Evolutionary conservation across 2,888 invertebrate genomes (phyloP), one percentile per base, ranked within the genome.

Genomic region (Criorhina ranunculi): DNA sequence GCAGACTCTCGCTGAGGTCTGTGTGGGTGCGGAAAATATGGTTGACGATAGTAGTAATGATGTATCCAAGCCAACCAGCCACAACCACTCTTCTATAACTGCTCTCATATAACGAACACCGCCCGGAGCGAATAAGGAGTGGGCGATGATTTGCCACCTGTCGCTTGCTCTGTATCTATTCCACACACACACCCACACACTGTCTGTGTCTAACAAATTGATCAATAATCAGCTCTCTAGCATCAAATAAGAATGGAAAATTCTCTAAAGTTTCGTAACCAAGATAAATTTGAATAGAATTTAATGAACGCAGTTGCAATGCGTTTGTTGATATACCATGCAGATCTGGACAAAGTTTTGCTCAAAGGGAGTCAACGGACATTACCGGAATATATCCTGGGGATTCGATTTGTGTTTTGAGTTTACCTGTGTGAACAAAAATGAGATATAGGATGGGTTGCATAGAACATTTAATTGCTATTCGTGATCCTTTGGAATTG

Each of bases 41-140:
- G 11, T 31, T 37, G 42, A 62, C 51, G 60, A 72, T 17, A 37
- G 51, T 33, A 62, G 44, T 64, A 53, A 73, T 73, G 53, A 73
- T 44, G 62, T 73, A 64, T 29, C 62, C 42, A 15, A 35, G 44
- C 44, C 49, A 72, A 46, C 69, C 44, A n/a, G 44, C 51, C 51
- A 40, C n/a, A 40, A 40, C 53, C 15, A 31, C 29, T n/a, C 49
- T 7, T 5, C 29, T 69, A 8, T 3, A 44, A 44, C 29, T 29
- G 42, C 29, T 60, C 42, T 1, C 29, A 33, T 11, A 67, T 15
- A 42, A 6, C 15, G 53, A 57, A 64, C 8, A 7, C 17, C 62
- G 19, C 35, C 33, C 17, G 17, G 53, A 12, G 24, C 9, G 31
- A 35, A 46, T 33, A 33, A 29, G 35, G 15, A n/a, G 35, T 46